phyloP scores from a whole-genome alignment of 2,888 invertebrate species.

The Acholoe squamosa region DNA sequence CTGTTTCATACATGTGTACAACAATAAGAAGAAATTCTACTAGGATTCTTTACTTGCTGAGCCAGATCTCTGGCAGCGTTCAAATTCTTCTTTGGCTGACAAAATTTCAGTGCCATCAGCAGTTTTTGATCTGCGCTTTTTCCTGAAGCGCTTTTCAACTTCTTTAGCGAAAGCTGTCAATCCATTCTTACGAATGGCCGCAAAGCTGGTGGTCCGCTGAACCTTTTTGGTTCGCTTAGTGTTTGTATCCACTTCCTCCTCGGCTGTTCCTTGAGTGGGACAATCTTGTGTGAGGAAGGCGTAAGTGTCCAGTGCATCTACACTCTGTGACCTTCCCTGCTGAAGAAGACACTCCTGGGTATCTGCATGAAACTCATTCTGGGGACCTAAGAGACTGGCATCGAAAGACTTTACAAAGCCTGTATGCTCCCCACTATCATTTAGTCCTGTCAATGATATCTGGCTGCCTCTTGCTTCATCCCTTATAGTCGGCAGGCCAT shows the following conservation, averaged over 20 bases:
- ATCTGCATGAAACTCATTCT: constrained; percentile 16
- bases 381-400: constrained; percentile 40
- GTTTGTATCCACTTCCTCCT: neutral
- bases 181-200: constrained; percentile 61
- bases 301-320: constrained; percentile 46
- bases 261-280: neutral
- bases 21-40: neutral
- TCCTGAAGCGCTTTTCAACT: constrained; percentile 62
- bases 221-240: constrained; percentile 59
- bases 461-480: constrained; percentile 50
- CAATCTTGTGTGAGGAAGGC: constrained; percentile 9
- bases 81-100: constrained; percentile 45
- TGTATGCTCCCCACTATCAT: constrained; percentile 31
- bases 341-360: constrained; percentile 27
- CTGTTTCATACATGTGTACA: neutral
- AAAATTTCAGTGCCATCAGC: constrained; percentile 59
- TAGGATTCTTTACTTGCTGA: constrained; percentile 18
- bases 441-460: neutral
- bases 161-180: constrained; percentile 62
- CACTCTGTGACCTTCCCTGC: constrained; percentile 47
- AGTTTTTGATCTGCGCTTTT: constrained; percentile 59
- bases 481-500: constrained; percentile 49
- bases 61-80: neutral
- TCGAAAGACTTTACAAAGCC: constrained; percentile 54
- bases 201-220: constrained; percentile 60